phyloP scores from a whole-genome alignment of 1,140 invertebrate species.

The Sitobion miscanthi region DNA sequence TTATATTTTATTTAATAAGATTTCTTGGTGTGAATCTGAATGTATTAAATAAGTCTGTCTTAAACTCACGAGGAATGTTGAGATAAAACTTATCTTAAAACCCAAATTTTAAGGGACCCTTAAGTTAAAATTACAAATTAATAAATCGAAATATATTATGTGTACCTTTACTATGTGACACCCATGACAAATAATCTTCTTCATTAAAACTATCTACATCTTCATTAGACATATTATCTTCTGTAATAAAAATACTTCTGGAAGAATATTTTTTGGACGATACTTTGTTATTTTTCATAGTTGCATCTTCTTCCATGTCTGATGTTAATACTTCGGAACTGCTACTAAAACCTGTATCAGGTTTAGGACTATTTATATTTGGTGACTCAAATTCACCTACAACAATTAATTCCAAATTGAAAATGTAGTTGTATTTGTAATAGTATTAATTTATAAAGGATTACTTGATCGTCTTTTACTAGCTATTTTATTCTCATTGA shows the following conservation, averaged over 20 bases:
- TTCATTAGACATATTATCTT: conserved; percentile 28
- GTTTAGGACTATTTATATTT: neutral
- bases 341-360: neutral
- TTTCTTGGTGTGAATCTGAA: neutral
- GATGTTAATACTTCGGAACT: conserved; percentile 2
- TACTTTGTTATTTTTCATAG: neutral
- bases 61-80: neutral
- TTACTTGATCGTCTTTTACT: conserved; percentile 53
- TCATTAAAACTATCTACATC: neutral
- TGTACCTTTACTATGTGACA: conserved; percentile 15
- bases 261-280: neutral
- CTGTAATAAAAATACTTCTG: conserved; percentile 33
- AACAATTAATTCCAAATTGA: neutral
- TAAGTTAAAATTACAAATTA: neutral
- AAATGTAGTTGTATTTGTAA: neutral
- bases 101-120: no score
- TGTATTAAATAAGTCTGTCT: neutral
- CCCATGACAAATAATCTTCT: conserved; percentile 36
- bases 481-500: conserved; percentile 53
- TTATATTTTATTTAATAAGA: neutral
- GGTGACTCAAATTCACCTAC: conserved; percentile 44
- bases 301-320: neutral
- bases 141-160: neutral
- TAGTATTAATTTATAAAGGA: neutral
- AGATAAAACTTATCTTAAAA: neutral